phyloP scores from a whole-genome alignment of 53 echinoderm and acorn worm genomes.

The Henricia sp. region DNA sequence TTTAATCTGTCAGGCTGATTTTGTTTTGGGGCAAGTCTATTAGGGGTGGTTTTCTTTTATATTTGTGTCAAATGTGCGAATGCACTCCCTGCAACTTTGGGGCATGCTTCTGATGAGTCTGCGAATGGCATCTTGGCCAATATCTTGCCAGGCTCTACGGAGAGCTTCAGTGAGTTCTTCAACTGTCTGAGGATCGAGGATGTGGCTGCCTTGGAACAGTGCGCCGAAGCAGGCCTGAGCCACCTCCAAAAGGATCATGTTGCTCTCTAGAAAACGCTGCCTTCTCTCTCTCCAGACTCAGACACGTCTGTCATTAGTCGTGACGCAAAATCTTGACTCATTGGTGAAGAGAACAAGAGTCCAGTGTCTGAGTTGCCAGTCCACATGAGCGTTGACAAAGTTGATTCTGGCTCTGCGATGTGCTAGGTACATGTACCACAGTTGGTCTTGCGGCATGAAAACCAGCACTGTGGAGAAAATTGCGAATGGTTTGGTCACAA shows the following conservation, averaged over 20 bases:
- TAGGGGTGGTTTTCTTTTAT: too few species aligned
- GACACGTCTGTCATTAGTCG: neutral
- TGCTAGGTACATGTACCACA: constrained; percentile 19
- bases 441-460: constrained; percentile 24
- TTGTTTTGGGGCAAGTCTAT: too few species aligned
- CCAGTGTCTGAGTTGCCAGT: constrained; percentile 22
- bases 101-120: too few species aligned
- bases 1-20: too few species aligned
- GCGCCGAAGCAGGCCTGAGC: neutral
- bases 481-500: constrained; percentile 10
- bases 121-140: constrained; percentile 9
- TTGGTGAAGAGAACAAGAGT: constrained; percentile 6
- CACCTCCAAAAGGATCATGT: neutral
- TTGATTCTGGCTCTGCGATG: constrained; percentile 5
- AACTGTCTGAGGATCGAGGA: constrained; percentile 25
- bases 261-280: too few species aligned
- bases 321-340: constrained; percentile 24
- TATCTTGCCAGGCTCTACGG: constrained; percentile 25
- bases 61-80: too few species aligned
- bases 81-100: too few species aligned
- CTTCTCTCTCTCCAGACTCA: neutral
- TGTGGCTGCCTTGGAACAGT: constrained; percentile 14
- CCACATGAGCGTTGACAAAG: constrained; percentile 12
- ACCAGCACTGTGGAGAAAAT: constrained; percentile 14
- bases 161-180: constrained; percentile 12